Conservation (phyloP, 2,113 vertebrate species). For the Dipodomys ordii region DNA sequence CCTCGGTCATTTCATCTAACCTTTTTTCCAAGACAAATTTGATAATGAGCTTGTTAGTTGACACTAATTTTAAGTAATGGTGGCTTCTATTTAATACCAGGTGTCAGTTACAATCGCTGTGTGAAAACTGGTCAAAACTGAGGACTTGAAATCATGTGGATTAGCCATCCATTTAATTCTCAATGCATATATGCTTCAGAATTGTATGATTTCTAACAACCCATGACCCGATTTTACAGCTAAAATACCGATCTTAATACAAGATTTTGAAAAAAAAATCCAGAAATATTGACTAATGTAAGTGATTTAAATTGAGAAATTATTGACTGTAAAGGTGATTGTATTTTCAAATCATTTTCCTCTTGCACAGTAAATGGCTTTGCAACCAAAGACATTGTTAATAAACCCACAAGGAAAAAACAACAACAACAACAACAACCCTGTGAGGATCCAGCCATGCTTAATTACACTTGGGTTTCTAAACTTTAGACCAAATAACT, state of each 20-base stretch:
- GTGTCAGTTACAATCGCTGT: neutral
- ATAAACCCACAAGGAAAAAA: neutral
- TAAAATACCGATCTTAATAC: neutral
- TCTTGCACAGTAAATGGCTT: conserved; percentile 55
- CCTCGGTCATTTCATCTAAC: conserved; percentile 3
- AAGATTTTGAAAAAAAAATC: neutral
- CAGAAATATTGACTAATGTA: neutral
- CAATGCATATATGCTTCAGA: neutral
- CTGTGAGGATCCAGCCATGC: conserved; percentile 33
- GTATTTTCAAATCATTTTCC: conserved; percentile 54
- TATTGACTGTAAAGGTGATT: neutral
- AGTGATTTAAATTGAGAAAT: neutral
- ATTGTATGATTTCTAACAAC: neutral
- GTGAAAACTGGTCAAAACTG: neutral
- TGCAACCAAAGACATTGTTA: conserved; percentile 65
- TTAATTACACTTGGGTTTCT: neutral
- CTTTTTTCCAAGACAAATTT: neutral
- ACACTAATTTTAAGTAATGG: conserved; percentile 8
- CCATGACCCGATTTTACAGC: neutral
- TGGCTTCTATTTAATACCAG: conserved; percentile 2
- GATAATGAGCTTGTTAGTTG: neutral
- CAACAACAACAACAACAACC: neutral
- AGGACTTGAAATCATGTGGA: conserved; percentile 22
- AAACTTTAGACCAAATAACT: neutral
- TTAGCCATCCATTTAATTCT: neutral